Conservation (phyloP, 1,140 invertebrate species). For the Platyura marginata region DNA sequence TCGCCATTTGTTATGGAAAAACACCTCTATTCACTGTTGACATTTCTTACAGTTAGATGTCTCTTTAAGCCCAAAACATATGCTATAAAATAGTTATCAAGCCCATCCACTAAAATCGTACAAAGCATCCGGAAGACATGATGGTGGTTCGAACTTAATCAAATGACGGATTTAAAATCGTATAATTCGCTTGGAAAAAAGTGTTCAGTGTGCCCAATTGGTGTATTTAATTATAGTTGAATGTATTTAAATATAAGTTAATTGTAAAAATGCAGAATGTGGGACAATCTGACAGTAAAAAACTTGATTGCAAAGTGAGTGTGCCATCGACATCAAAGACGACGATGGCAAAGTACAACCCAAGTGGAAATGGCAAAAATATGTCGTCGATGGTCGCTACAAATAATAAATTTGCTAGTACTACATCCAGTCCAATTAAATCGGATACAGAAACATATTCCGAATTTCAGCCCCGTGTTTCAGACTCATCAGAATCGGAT, state of each 20-base stretch:
- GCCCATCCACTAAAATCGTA: neutral
- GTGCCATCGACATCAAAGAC: constrained; percentile 1
- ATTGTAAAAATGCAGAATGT: constrained; percentile 78
- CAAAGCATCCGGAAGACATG: neutral
- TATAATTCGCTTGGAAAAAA: neutral
- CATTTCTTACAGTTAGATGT: no score
- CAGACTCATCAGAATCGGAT: constrained; percentile 79
- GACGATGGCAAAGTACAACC: neutral
- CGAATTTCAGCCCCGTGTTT: constrained; percentile 52
- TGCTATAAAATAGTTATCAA: no score
- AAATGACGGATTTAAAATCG: neutral
- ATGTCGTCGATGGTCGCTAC: neutral
- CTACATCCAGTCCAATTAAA: neutral
- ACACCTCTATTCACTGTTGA: no score
- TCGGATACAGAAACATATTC: constrained; percentile 47
- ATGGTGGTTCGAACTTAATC: neutral
- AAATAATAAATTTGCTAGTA: constrained; percentile 1
- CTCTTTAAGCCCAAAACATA: no score
- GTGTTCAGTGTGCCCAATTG: neutral
- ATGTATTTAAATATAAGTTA: constrained; percentile 30
- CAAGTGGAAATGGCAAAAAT: constrained; percentile 2
- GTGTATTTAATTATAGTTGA: neutral
- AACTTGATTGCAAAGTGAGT: constrained; percentile 39
- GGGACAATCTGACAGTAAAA: constrained; percentile 60
- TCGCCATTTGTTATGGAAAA: no score